Evolutionary conservation across 2,888 invertebrate species (phyloP).

Genomic region (Mythimna impura): DNA sequence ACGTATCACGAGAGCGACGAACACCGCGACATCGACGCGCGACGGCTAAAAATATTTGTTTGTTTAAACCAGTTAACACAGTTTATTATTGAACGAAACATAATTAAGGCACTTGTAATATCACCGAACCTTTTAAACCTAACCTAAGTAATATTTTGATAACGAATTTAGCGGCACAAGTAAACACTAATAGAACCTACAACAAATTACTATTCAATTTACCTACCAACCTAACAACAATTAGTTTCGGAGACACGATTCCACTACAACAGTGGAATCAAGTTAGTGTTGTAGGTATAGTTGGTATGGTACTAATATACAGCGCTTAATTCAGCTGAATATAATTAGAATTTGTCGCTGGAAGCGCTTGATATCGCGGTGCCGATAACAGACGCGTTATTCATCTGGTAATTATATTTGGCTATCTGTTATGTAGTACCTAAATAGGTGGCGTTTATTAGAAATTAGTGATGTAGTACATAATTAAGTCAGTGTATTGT

Average conservation of each 20-base stretch:
- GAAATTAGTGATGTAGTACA: conserved; percentile 12
- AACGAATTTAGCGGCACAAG: too few relatives aligned
- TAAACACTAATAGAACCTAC: too few relatives aligned
- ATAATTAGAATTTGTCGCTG: conserved; percentile 43
- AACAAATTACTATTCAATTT: not conserved
- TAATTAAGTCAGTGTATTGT: not conserved
- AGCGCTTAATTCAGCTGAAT: conserved; percentile 23
- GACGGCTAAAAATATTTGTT: too few relatives aligned
- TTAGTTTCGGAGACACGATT: conserved; percentile 14
- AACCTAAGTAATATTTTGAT: too few relatives aligned
- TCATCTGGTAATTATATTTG: conserved; percentile 41
- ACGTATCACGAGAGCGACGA: too few relatives aligned
- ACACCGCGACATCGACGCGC: too few relatives aligned
- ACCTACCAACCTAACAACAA: not conserved
- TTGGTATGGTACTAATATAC: not conserved
- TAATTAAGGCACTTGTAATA: too few relatives aligned
- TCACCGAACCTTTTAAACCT: too few relatives aligned
- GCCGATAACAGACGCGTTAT: conserved; percentile 50
- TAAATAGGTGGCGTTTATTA: conserved; percentile 22
- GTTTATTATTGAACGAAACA: too few relatives aligned
- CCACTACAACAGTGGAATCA: conserved; percentile 22
- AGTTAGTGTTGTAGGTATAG: conserved; percentile 22
- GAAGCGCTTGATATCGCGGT: conserved; percentile 40
- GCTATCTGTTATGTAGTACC: not conserved
- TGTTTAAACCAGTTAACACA: too few relatives aligned